A percentile compares a stretch with the other conserved stretches of the same genome.
Evolutionary conservation across 1,140 invertebrate genomes (phyloP).

Genomic region (Pristionchus pacificus): DNA sequence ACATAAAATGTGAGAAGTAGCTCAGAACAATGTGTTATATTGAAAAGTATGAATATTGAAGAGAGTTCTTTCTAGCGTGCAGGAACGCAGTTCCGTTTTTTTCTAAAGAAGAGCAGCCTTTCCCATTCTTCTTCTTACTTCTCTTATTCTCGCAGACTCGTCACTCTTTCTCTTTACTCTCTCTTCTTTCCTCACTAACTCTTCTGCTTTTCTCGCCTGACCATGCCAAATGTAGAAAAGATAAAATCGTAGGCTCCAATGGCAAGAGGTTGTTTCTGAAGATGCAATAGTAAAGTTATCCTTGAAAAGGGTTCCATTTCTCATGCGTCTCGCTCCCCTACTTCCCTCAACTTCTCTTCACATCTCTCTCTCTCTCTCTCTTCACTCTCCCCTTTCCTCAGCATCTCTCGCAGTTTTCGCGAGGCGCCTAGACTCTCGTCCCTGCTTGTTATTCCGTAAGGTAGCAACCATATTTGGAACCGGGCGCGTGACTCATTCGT

Average conservation of each 20-base stretch:
- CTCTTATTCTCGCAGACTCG: no score
- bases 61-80: slow-evolving; percentile 6
- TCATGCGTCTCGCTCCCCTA: no score
- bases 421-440: not conserved
- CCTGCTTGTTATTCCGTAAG: slow-evolving; percentile 3
- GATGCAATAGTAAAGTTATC: no score
- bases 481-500: not conserved
- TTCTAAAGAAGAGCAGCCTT: slow-evolving; percentile 13
- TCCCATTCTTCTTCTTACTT: no score
- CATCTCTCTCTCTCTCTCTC: not conserved
- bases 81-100: slow-evolving; percentile 17
- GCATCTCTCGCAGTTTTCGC: not conserved
- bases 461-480: not conserved
- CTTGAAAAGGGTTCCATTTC: no score
- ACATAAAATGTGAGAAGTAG: not conserved
- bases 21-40: not conserved
- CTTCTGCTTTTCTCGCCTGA: no score
- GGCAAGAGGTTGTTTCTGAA: no score
- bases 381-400: slow-evolving; percentile 3
- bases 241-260: no score
- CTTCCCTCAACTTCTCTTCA: no score
- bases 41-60: slow-evolving; percentile 10
- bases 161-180: no score
- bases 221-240: no score
- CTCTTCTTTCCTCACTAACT: no score